These are phyloP conservation scores for Pollenia amentaria DNA, from an alignment of 2,888 invertebrate genomes.

Conservation along the genomic window DNA sequence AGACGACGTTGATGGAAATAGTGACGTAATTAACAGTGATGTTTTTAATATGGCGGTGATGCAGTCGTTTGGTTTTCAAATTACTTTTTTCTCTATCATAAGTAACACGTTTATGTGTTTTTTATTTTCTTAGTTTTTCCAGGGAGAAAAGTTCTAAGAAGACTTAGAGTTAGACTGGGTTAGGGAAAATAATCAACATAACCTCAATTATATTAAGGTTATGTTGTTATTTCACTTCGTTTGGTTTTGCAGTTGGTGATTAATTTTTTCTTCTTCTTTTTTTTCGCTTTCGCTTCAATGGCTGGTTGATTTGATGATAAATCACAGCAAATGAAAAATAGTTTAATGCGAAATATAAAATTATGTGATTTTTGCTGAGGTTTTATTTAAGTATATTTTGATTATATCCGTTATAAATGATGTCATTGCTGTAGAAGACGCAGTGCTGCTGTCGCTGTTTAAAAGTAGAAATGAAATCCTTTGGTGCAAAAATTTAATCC, in stretches of 20 bases:
- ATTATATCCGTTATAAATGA: constrained; percentile 66
- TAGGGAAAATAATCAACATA: constrained; percentile 52
- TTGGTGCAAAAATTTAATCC: constrained; percentile 24
- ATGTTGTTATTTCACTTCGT: constrained; percentile 57
- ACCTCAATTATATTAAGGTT: constrained; percentile 72
- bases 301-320: constrained; percentile 45
- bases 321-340: constrained; percentile 43
- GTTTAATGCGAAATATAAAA: constrained; percentile 52
- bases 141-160: constrained; percentile 27
- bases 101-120: constrained; percentile 5
- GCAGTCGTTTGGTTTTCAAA: constrained; percentile 27
- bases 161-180: constrained; percentile 11
- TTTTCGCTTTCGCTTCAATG: constrained; percentile 60
- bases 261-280: constrained; percentile 32
- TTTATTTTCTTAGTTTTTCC: constrained; percentile 40
- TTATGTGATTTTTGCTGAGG: constrained; percentile 62
- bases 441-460: background rate
- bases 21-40: constrained; percentile 48
- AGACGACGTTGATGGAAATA: constrained; percentile 26
- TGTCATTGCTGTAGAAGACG: constrained; percentile 67
- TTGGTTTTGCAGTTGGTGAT: constrained; percentile 32
- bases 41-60: constrained; percentile 33
- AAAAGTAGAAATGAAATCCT: constrained; percentile 33
- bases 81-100: constrained; percentile 28
- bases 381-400: constrained; percentile 71